Conservation (phyloP, 2,113 vertebrate genomes). For the Morone chrysops region DNA sequence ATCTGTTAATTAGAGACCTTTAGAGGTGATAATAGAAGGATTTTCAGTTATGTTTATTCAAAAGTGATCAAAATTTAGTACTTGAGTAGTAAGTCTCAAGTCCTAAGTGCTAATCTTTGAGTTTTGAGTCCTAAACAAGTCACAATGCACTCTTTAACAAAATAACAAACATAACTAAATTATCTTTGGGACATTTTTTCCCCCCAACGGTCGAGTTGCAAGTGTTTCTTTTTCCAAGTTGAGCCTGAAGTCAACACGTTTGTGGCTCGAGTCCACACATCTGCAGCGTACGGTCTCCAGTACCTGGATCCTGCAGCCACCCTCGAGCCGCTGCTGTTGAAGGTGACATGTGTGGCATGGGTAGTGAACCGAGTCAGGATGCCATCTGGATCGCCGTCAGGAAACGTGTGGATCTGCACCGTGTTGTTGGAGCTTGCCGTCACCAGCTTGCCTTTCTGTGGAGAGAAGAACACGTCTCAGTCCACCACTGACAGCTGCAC, state of each 20-base stretch:
- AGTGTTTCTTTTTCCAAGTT: no score
- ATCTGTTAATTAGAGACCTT: not conserved
- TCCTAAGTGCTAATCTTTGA: no score
- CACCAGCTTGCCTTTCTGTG: constrained; percentile 90
- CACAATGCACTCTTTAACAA: no score
- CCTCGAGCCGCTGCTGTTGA: constrained; percentile 86
- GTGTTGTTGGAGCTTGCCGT: constrained; percentile 94
- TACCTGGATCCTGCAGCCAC: constrained; percentile 95
- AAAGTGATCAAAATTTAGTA: no score
- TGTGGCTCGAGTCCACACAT: no score
- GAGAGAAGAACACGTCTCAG: not conserved
- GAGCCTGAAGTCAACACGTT: no score
- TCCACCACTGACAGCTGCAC: not conserved
- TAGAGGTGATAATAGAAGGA: not conserved
- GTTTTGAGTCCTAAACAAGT: no score
- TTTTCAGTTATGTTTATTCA: no score
- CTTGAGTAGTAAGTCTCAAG: no score
- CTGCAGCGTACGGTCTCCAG: not conserved
- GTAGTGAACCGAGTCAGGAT: constrained; percentile 96
- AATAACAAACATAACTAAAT: no score
- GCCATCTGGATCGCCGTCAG: constrained; percentile 93
- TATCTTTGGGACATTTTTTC: no score
- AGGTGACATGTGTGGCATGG: constrained; percentile 92
- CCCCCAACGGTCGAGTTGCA: no score
- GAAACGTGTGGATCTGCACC: constrained; percentile 94